Evolutionary conservation across 2,113 vertebrate genomes (phyloP), one percentile per base, ranked within the genome.

Genomic region (Telmatochromis bifrenatus): DNA sequence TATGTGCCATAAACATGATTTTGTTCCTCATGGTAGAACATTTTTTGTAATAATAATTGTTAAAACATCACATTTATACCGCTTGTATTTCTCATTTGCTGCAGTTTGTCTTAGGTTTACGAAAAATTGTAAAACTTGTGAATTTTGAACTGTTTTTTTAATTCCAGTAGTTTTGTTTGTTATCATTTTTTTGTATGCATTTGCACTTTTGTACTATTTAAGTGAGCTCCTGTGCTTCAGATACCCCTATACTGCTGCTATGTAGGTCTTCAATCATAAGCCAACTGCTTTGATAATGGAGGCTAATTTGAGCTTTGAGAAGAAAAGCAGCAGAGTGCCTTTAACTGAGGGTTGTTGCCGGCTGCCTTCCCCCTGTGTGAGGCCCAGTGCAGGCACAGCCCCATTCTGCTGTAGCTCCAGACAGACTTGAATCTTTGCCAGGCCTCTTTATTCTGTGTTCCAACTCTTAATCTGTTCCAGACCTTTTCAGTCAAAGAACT

Each of bases 401-500:
- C 93, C 91, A 85, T 95, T 94, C 92, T 89, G 90, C 93, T 97
- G 94, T 92, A 95, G 97, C 96, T 97, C 96, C 97, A 98, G 97
- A 98, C 97, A 97, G 97, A 95, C 97, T 97, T 98, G 98, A 98
- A 96, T 96, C 91, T 90, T 84, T 96, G 98, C 97, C 98, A 99
- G 95, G 93, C 94, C 96, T 97, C 97, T 98, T 97, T 96, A 97
- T 98, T 97, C 96, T 97, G 97, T 95, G 96, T 97, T 97, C 83
- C 92, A 95, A 96, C 96, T 97, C 97, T 97, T 98, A 99, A 99
- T 99, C 98, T 98, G 96, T 99, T 98, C 98, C 98, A 98, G 98
- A 97, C 97, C 96, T 97, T 97, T 97, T 97, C 97, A 97, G 97
- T 97, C 96, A 97, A 97, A 97, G 97, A 97, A 96, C 97, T 97